phyloP scores from a whole-genome alignment of 2,888 invertebrate species.

The Thalpophila matura region DNA sequence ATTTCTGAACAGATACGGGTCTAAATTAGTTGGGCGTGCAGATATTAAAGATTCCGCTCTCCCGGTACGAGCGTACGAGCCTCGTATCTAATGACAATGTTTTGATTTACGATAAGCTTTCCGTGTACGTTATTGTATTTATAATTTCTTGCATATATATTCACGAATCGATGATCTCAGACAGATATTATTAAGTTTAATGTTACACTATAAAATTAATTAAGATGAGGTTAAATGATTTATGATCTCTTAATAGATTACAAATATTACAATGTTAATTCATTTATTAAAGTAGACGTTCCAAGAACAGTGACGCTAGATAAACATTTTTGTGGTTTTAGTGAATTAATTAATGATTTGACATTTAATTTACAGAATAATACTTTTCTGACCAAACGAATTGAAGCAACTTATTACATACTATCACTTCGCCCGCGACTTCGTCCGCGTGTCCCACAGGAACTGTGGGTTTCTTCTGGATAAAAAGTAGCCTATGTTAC shows the following conservation, averaged over 20 bases:
- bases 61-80: conserved; percentile 69
- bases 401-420: not conserved
- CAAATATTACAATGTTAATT: conserved; percentile 19
- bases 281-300: conserved; percentile 12
- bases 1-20: conserved; percentile 69
- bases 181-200: conserved; percentile 28
- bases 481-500: no score
- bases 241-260: conserved; percentile 23
- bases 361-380: not conserved
- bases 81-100: conserved; percentile 71
- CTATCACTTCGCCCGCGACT: no score
- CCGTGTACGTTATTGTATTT: conserved; percentile 63
- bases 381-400: not conserved
- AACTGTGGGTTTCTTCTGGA: no score
- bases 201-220: conserved; percentile 42
- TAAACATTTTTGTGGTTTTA: conserved; percentile 5
- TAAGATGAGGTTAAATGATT: conserved; percentile 41
- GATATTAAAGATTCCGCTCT: conserved; percentile 73
- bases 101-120: conserved; percentile 78
- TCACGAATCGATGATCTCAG: conserved; percentile 22
- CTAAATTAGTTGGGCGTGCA: conserved; percentile 72
- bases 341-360: conserved; percentile 10
- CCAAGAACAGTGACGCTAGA: conserved; percentile 5
- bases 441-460: no score
- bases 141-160: conserved; percentile 45